These are phyloP conservation scores for Papilio helenus DNA, from an alignment of 1,140 invertebrate species.

Conservation along the genomic window DNA sequence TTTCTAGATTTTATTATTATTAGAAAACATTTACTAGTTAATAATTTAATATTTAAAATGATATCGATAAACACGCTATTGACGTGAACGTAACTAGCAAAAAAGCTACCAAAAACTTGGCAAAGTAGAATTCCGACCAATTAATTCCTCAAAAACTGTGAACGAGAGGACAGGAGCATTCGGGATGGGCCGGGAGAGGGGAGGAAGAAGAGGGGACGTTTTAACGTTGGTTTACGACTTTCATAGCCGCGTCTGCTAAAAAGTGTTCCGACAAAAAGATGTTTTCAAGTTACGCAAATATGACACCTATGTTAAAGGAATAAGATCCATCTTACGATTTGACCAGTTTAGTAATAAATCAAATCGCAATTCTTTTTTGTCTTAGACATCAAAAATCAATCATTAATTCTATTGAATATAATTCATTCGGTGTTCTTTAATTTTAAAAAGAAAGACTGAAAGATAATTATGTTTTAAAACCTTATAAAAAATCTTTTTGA, in stretches of 20 bases:
- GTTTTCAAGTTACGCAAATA: background rate
- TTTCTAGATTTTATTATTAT: too few species aligned
- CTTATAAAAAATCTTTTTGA: too few species aligned
- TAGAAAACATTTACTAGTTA: too few species aligned
- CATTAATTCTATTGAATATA: background rate
- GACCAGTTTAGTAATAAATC: background rate
- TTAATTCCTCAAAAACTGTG: slow-evolving; percentile 55
- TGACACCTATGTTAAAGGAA: background rate
- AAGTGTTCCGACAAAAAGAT: slow-evolving; percentile 15
- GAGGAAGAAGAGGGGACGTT: background rate
- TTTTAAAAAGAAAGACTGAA: too few species aligned
- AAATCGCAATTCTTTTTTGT: background rate
- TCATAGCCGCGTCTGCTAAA: slow-evolving; percentile 14
- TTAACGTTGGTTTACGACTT: slow-evolving; percentile 19
- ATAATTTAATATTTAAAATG: too few species aligned
- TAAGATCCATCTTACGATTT: background rate
- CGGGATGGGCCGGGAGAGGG: background rate
- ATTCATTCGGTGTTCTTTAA: background rate
- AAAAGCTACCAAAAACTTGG: slow-evolving; percentile 47
- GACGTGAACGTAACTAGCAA: slow-evolving; percentile 24
- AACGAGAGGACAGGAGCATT: slow-evolving; percentile 37
- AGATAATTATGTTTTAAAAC: too few species aligned
- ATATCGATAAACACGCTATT: slow-evolving; percentile 3
- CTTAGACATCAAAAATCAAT: background rate
- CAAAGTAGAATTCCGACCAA: slow-evolving; percentile 59